Evolutionary conservation across 2,113 vertebrate species (phyloP), one percentile per base, ranked within the genome.

Genomic region (Melanerpes formicivorus): DNA sequence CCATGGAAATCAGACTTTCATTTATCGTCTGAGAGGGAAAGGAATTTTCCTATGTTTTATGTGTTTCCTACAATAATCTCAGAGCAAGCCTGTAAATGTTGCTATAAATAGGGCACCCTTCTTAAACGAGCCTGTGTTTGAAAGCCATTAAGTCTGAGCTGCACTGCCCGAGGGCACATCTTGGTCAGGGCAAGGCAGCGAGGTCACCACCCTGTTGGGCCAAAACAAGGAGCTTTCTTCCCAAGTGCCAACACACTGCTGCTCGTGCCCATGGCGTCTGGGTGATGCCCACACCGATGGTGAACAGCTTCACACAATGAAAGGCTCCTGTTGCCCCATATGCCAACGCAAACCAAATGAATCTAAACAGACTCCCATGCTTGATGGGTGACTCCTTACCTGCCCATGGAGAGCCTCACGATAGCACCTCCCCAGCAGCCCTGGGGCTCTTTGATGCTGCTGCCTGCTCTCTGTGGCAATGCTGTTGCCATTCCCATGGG

Each of bases 371-470:
- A 18, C 18, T 63, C 34, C 15, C 54, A 16, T 0, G 0, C 14
- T 37, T 60, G 54, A 37, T 0, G 18, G 32, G 48, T 60, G 70
- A 34, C 1, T 2, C 66, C 97, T 97, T 97, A 99, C 99, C 99
- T 99, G 98, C 85, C 98, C 99, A 13, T 99, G 98, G 5, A 98
- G 93, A 18, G 98, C 97, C 62, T 98, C 98, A 92, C 97, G 98
- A 96, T 99, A 99, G 87, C 99, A 99, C 84, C 98, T 98, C 59
- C 99, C 99, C 88, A 99, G 97, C 7, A 97, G 90, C 71, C 95
- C 98, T 6, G 81, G 84, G 74, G 96, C 30, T 65, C 97, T 94
- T 89, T 94, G 95, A 42, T 96, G 95, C 18, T 94, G 94, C 81
- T 66, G 92, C 63, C 52, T 70, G 3, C 72, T 86, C 75, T 83